phyloP scores from a whole-genome alignment of 2,797 vertebrate species.

The Thaleichthys pacificus region DNA sequence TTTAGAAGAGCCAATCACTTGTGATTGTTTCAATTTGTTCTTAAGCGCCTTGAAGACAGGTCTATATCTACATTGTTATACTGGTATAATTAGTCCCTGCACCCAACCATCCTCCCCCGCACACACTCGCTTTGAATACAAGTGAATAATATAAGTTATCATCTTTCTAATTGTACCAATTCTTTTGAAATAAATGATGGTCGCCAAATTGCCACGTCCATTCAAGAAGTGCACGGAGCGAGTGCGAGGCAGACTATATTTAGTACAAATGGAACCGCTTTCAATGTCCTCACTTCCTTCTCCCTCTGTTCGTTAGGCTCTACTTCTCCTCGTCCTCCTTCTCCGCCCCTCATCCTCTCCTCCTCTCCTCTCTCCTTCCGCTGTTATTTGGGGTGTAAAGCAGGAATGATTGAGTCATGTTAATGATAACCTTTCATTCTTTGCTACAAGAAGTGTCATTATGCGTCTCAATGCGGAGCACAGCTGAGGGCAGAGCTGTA shows the following conservation, averaged over 20 bases:
- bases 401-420: slow-evolving; percentile 60
- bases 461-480: slow-evolving; percentile 2
- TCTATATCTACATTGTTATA: too few relatives aligned
- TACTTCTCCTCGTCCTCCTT: slow-evolving; percentile 12
- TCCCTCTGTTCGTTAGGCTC: slow-evolving; percentile 2
- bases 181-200: too few relatives aligned
- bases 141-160: too few relatives aligned
- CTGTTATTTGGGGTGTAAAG: slow-evolving; percentile 65
- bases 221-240: too few relatives aligned
- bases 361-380: slow-evolving; percentile 3
- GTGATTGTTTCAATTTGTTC: too few relatives aligned
- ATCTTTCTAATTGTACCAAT: too few relatives aligned
- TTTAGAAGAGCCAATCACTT: too few relatives aligned
- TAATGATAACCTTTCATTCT: slow-evolving; percentile 62
- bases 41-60: too few relatives aligned
- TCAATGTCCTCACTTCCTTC: background rate
- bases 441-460: slow-evolving; percentile 61
- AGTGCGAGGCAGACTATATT: slow-evolving; percentile 24
- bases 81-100: too few relatives aligned
- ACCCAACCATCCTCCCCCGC: too few relatives aligned
- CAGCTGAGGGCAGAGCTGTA: background rate
- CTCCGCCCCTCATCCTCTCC: background rate
- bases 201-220: too few relatives aligned
- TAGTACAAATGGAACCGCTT: slow-evolving; percentile 27
- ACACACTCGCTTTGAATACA: too few relatives aligned